Base-by-base conservation (phyloP, 2,888 invertebrate species). In the Acheta domesticus region DNA sequence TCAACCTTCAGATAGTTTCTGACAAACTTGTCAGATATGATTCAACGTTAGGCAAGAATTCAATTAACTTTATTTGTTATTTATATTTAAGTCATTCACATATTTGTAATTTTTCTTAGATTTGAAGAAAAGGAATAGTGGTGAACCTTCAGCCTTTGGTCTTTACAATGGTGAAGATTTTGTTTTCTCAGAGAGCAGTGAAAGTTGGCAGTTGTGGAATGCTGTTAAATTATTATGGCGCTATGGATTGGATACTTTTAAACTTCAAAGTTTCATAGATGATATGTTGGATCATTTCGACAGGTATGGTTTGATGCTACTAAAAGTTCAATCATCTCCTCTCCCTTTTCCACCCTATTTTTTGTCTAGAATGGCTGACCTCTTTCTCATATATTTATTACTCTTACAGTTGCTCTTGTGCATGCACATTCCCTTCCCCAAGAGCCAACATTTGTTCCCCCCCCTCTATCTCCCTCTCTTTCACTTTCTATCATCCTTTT, bases 111-210 rank as follows among this genome's bases (percentile, higher is more conserved):
- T 77, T 78, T 76, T 78, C 82, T 50, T 79, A 88, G 88, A 86
- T 74, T 83, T 88, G 80, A 83, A 85, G 79, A 83, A 84, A 23
- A 84, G 83, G 78, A 80, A 83, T 36, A 80, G 83, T 2, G 62
- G 62, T 19, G 82, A 82, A 74, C 80, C 80, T 73, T 82, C 83
- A 11, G 83, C 74, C 79, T 83, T 86, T 81, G 90, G 88, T 2
- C 85, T 91, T 21, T 90, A 87, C 86, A 87, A 90, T 85, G 89
- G 89, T 5, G 84, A 88, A 73, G 86, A 89, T 81, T 87, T 90
- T 84, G 85, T 89, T n/a, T 89, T 90, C 82, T 83, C 86, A 76
- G 89, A 89, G 76, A 89, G 89, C 79, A 89, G 89, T 83, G 36
- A 36, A 36, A 83, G 85, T 21, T 90, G 87, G 86, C 82, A 85